These are phyloP conservation scores for Hydraecia micacea DNA, from an alignment of 2,888 invertebrate species.

Conservation along the genomic window DNA sequence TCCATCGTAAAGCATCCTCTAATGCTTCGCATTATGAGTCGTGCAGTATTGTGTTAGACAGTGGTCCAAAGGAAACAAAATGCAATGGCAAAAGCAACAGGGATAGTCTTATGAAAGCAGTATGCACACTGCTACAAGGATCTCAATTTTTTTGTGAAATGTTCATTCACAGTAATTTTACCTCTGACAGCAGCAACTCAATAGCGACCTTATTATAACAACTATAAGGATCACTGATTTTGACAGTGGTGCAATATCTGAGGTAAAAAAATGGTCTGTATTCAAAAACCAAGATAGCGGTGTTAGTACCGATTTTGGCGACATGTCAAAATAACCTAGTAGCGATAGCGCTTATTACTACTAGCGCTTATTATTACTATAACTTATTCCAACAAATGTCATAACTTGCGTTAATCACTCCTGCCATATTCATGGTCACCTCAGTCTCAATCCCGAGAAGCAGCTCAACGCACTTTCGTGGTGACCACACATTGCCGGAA, in stretches of 20 bases:
- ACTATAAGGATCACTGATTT: background rate
- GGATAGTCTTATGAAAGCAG: background rate
- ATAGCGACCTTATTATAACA: background rate
- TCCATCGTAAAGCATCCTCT: no score
- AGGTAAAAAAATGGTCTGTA: no score
- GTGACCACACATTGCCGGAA: slow-evolving; percentile 74
- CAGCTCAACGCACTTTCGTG: slow-evolving; percentile 68
- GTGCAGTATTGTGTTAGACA: background rate
- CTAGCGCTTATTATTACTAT: no score
- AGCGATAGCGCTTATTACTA: no score
- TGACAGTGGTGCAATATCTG: no score
- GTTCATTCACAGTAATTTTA: background rate
- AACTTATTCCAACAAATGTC: background rate
- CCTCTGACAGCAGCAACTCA: background rate
- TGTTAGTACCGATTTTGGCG: background rate
- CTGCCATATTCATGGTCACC: slow-evolving; percentile 50
- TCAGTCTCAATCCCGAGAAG: slow-evolving; percentile 65
- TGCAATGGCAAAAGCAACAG: no score
- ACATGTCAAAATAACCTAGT: background rate
- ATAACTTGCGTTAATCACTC: background rate
- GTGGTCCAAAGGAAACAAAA: background rate
- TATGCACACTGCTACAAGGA: background rate
- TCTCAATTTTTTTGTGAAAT: background rate
- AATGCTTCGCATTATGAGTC: no score
- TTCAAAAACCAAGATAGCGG: background rate